A percentile compares a stretch with the other conserved stretches of the same genome.
These are phyloP conservation scores for Ophthalmolycus amberensis DNA, from an alignment of 2,113 vertebrate genomes.

Conservation along the genomic window DNA sequence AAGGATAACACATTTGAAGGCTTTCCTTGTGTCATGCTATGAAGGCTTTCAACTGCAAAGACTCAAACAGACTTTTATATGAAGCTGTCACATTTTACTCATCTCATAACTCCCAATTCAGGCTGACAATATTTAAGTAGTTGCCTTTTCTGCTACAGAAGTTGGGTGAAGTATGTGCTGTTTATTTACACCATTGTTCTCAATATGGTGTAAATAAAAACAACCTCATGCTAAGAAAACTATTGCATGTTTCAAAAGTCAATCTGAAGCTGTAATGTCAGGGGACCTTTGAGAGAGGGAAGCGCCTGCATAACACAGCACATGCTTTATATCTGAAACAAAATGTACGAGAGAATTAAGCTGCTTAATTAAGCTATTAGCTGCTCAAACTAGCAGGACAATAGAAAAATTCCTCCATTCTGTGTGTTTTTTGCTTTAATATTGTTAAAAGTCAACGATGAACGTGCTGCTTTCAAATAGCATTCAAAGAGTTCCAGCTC, in stretches of 20 bases:
- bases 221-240: neutral
- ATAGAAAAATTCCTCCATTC: neutral
- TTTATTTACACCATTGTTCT: conserved; percentile 40
- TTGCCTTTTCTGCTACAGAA: conserved; percentile 35
- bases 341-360: neutral
- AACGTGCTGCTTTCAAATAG: conserved; percentile 22
- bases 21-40: conserved; percentile 72
- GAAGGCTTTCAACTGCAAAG: conserved; percentile 78
- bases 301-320: neutral
- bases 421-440: neutral
- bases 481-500: conserved; percentile 54
- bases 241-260: conserved; percentile 16
- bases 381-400: neutral
- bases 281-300: neutral
- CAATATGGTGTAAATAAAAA: conserved; percentile 19
- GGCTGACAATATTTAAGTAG: conserved; percentile 66
- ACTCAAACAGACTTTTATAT: conserved; percentile 80
- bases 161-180: conserved; percentile 7
- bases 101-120: conserved; percentile 62
- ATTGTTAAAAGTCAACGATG: neutral
- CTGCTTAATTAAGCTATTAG: neutral
- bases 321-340: neutral
- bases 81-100: conserved; percentile 78
- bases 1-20: conserved; percentile 50
- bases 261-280: neutral